phyloP scores from a whole-genome alignment of 2,888 invertebrate genomes.

The Monopis laevigella region DNA sequence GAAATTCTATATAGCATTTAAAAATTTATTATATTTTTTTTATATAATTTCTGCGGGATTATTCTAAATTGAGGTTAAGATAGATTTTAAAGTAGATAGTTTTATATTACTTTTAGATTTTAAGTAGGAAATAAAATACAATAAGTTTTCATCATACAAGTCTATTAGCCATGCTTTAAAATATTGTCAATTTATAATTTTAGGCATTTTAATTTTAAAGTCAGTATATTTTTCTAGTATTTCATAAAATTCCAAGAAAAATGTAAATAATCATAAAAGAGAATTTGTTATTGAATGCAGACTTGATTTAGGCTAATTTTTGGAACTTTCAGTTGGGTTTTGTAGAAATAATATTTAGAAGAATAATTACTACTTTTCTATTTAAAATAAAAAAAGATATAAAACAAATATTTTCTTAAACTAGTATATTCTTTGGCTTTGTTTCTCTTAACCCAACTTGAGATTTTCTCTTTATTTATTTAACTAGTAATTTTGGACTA shows the following conservation, averaged over 20 bases:
- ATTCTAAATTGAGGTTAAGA: slow-evolving; percentile 37
- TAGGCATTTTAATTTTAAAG: slow-evolving; percentile 10
- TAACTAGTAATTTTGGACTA: slow-evolving; percentile 32
- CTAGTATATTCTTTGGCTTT: slow-evolving; percentile 16
- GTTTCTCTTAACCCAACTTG: slow-evolving; percentile 65
- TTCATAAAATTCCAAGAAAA: neutral
- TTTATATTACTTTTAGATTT: neutral
- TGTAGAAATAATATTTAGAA: slow-evolving; percentile 42
- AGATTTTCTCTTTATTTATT: slow-evolving; percentile 61
- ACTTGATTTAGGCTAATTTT: slow-evolving; percentile 10
- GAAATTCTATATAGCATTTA: slow-evolving; percentile 25
- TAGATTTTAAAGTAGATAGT: slow-evolving; percentile 6
- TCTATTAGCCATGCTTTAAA: slow-evolving; percentile 3
- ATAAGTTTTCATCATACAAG: slow-evolving; percentile 1
- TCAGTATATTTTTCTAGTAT: no score
- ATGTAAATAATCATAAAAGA: slow-evolving; percentile 7
- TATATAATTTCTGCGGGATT: slow-evolving; percentile 38
- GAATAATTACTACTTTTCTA: neutral
- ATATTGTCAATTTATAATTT: slow-evolving; percentile 16
- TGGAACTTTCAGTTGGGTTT: slow-evolving; percentile 67
- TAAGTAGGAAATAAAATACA: slow-evolving; percentile 11
- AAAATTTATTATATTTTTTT: slow-evolving; percentile 9
- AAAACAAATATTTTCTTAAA: slow-evolving; percentile 6
- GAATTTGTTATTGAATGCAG: neutral
- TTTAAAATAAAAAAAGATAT: neutral